These are phyloP conservation scores for Magallana angulata DNA, from an alignment of 1,140 invertebrate genomes.

Conservation along the genomic window DNA sequence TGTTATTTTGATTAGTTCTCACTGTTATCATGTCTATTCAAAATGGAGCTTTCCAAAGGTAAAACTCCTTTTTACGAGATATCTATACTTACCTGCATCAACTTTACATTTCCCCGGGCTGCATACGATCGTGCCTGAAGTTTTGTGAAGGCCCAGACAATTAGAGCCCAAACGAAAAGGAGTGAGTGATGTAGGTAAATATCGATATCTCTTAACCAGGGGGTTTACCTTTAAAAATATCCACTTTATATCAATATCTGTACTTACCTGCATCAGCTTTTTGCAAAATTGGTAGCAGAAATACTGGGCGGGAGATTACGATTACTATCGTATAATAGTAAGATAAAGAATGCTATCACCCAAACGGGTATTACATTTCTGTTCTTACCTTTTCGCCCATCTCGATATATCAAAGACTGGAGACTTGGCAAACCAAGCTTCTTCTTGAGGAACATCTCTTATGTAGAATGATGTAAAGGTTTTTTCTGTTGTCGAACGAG, in stretches of 20 bases:
- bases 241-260: not conserved
- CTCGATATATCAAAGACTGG: no score
- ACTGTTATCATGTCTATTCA: no score
- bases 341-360: not conserved
- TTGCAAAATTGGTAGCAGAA: not conserved
- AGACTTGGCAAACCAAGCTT: conserved; percentile 22
- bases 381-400: not conserved
- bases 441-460: conserved; percentile 13
- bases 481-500: not conserved
- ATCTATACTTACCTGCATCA: no score
- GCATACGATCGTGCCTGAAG: no score
- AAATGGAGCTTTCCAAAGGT: no score
- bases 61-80: no score
- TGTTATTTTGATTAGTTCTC: no score
- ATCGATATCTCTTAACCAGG: no score
- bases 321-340: not conserved
- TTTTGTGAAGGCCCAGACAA: no score
- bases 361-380: not conserved
- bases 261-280: not conserved
- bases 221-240: not conserved
- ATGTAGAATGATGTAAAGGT: not conserved
- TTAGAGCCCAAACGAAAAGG: no score
- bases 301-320: not conserved
- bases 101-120: no score
- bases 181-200: no score